A percentile compares a stretch with the other conserved stretches of the same genome.
These are phyloP conservation scores for Scotopteryx bipunctaria DNA, from an alignment of 2,888 invertebrate species.

Conservation along the genomic window DNA sequence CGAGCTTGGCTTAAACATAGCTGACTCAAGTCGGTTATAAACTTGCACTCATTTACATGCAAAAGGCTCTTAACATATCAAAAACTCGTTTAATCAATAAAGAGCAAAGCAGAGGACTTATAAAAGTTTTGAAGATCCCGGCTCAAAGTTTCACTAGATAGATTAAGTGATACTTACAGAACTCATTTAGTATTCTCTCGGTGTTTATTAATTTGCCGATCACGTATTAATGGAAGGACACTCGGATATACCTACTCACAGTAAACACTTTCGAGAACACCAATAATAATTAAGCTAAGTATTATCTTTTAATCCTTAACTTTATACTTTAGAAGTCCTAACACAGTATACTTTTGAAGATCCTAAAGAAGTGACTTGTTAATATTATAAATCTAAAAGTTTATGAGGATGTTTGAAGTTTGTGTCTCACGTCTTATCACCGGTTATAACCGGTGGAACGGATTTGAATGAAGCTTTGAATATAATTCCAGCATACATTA, in stretches of 20 bases:
- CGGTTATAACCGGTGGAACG: too few species aligned
- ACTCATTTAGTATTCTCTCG: conserved; percentile 52
- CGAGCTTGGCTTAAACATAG: neutral
- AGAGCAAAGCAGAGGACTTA: conserved; percentile 37
- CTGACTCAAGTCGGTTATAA: neutral
- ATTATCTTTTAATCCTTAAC: too few species aligned
- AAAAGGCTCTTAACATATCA: conserved; percentile 8
- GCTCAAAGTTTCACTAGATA: conserved; percentile 40
- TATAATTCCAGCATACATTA: too few species aligned
- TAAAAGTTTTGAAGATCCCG: conserved; percentile 39
- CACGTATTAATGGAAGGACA: conserved; percentile 30
- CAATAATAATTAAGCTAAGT: too few species aligned
- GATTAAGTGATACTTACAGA: conserved; percentile 37
- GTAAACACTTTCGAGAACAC: conserved; percentile 12
- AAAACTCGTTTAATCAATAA: conserved; percentile 21
- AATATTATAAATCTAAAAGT: too few species aligned
- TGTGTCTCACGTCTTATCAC: too few species aligned
- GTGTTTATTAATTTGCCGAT: conserved; percentile 43
- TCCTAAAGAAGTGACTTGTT: too few species aligned
- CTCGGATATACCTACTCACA: conserved; percentile 10
- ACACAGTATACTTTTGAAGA: too few species aligned
- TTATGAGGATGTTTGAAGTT: too few species aligned
- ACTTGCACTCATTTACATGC: conserved; percentile 1
- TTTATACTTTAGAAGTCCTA: too few species aligned
- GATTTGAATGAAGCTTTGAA: too few species aligned